A percentile compares a stretch with the other conserved stretches of the same genome.
phyloP scores from a whole-genome alignment of 1,140 invertebrate genomes.

The Apocrypta bakeri region DNA sequence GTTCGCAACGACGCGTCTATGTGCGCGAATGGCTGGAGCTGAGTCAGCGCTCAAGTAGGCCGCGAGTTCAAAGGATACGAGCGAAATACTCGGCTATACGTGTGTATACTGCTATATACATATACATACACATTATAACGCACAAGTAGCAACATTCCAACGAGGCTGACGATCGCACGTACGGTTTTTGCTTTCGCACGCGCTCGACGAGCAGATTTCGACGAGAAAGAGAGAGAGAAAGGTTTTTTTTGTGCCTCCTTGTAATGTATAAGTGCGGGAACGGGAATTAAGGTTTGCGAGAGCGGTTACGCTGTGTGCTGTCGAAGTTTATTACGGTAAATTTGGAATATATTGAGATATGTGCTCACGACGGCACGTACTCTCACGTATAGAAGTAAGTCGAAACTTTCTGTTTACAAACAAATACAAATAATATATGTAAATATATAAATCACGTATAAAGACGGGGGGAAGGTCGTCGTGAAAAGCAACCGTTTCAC shows the following conservation, averaged over 20 bases:
- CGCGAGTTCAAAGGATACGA: slow-evolving; percentile 30
- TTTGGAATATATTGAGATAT: background rate
- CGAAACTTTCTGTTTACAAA: no score
- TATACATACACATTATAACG: background rate
- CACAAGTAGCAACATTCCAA: background rate
- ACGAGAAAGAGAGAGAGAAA: background rate
- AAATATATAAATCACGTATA: no score
- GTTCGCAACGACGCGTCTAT: slow-evolving; percentile 22
- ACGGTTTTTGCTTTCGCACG: slow-evolving; percentile 34
- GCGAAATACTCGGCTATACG: background rate
- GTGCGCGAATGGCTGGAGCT: slow-evolving; percentile 35
- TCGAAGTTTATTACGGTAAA: background rate
- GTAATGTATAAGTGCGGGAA: background rate
- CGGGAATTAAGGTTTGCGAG: background rate
- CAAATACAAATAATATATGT: no score
- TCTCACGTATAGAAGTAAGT: no score
- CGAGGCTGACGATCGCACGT: background rate
- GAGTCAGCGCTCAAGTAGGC: slow-evolving; percentile 45
- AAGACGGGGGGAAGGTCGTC: no score
- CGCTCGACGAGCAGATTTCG: background rate
- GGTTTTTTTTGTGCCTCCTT: background rate
- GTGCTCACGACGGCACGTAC: no score
- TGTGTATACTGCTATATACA: background rate
- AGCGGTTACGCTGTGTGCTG: no score
- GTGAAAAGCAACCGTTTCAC: no score